Base-by-base conservation (phyloP, 2,888 invertebrate genomes). In the Leptopterna dolabrata region DNA sequence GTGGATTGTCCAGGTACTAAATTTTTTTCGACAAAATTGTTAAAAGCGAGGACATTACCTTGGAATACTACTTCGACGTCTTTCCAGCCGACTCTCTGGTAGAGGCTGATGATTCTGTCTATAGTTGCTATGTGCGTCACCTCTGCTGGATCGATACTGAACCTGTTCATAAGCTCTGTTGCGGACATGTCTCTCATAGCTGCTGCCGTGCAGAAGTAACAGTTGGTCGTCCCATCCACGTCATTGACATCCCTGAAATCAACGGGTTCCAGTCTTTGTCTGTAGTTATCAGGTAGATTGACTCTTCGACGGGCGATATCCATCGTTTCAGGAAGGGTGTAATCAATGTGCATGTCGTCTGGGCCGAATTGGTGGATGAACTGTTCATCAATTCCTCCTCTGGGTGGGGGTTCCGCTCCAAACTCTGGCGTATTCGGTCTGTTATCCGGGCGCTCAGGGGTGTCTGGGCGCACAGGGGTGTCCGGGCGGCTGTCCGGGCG, bases 201-300 rank as follows among this genome's bases (percentile, higher is more conserved):
- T 6, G 83, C 83, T 14, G 83, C 83, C 11, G 83, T 83, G 19
- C 83, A 83, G 41, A 83, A 83, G 27, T 83, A 83, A 14, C 83
- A 83, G 63, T 83, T 83, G 0, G 83, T 83, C 14, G 83, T 83
- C 16, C 83, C 83, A 47, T 83, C 83, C 13, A 83, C 83, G 14
- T 83, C 83, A 71, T 83, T 83, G 70, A 83, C 83, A 83, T 83
- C 83, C 19, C 83, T 14, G 70, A 83, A 83, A 45, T 83, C 83
- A 36, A 83, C 63, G 7, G 30, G 41, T 43, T 83, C 83, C 16
- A 83, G 29, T 13, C 83, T 70, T 4, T 70, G 16, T 27, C 83
- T 63, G 43, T 70, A 63, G 43, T 83, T 83, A 43, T 83, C 83
- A 7, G 83, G 83, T 14, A 83, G 71, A 24, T 83, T 83, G 6